phyloP scores from a whole-genome alignment of 2,113 vertebrate species.

The Sisor rabdophorus region DNA sequence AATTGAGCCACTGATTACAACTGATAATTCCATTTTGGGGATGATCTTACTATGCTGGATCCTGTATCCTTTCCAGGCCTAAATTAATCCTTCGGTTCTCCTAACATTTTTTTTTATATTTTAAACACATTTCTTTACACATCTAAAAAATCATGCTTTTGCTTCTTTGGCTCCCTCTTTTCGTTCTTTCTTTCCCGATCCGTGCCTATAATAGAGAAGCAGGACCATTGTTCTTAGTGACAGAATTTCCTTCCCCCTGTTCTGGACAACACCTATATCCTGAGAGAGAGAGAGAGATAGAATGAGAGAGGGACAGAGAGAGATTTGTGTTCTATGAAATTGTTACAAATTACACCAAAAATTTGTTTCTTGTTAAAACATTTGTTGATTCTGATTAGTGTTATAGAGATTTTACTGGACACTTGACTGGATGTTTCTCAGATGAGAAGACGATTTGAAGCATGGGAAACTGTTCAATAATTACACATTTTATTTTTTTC shows the following conservation, averaged over 20 bases:
- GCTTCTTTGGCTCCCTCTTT: conserved; percentile 41
- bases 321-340: conserved; percentile 15
- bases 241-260: conserved; percentile 81
- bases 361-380: neutral
- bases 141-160: conserved; percentile 23
- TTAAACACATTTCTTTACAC: conserved; percentile 12
- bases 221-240: conserved; percentile 77
- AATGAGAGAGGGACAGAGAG: conserved; percentile 36
- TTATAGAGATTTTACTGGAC: neutral
- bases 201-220: conserved; percentile 78
- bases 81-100: conserved; percentile 4
- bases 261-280: conserved; percentile 82
- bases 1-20: neutral
- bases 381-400: neutral
- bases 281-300: conserved; percentile 58
- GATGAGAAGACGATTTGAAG: neutral
- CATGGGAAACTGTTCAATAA: neutral
- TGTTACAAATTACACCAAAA: neutral
- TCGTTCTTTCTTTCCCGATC: conserved; percentile 54
- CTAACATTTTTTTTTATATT: conserved; percentile 23
- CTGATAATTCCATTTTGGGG: conserved; percentile 40
- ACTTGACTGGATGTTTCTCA: neutral
- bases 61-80: neutral
- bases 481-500: neutral
- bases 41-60: neutral